Evolutionary conservation across 2,888 invertebrate species (phyloP).

Genomic region (Tinea pellionella): DNA sequence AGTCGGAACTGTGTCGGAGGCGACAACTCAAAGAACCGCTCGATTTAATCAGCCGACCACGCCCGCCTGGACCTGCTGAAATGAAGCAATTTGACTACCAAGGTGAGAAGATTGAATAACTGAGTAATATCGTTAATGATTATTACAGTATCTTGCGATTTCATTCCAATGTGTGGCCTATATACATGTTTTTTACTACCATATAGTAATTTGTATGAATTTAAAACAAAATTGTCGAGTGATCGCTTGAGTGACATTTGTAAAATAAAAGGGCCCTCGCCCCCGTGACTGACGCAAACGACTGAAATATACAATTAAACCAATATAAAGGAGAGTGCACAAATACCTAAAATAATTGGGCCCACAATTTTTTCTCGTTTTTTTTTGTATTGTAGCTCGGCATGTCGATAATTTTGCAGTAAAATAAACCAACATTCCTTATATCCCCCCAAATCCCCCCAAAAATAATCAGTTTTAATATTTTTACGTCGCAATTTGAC

Average conservation of each 20-base stretch:
- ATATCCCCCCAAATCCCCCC: no score
- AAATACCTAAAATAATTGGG: no score
- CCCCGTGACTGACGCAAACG: slow-evolving; percentile 7
- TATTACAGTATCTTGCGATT: not conserved
- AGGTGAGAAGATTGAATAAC: slow-evolving; percentile 21
- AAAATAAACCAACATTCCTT: no score
- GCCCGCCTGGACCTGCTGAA: slow-evolving; percentile 37
- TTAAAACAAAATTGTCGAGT: not conserved
- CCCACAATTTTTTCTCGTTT: no score
- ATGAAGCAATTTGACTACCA: slow-evolving; percentile 45
- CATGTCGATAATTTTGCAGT: no score
- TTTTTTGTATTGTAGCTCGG: no score
- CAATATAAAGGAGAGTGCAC: not conserved
- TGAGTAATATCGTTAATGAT: not conserved
- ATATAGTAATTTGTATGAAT: not conserved
- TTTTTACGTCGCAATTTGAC: no score
- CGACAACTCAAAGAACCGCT: slow-evolving; percentile 26
- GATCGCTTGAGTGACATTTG: not conserved
- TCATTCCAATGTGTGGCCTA: not conserved
- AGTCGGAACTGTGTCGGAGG: slow-evolving; percentile 31
- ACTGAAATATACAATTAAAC: not conserved
- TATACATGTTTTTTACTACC: not conserved
- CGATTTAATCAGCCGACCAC: slow-evolving; percentile 25
- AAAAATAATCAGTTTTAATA: no score
- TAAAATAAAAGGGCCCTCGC: not conserved